Base-by-base conservation (phyloP, 2,113 vertebrate species). In the Toxotes jaculatrix region DNA sequence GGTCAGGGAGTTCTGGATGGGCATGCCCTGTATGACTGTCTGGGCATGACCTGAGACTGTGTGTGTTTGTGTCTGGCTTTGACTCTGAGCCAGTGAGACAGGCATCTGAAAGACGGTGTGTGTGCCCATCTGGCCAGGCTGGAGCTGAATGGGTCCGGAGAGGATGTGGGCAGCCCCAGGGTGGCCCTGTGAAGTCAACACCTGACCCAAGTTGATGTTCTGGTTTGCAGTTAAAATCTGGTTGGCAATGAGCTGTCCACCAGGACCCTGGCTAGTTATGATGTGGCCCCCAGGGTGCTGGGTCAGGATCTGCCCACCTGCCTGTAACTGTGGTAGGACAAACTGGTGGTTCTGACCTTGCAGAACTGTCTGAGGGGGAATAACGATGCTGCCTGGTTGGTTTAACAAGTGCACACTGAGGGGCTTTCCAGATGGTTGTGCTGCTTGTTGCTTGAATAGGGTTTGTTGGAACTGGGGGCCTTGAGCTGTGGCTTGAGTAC, bases 101-200 rank as follows among this genome's bases (percentile, higher is more conserved):
- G 98, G 97, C 97, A 99, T 97, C 92, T 99, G 98, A 95, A 99
- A 99, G 13, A 99, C 95, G 0, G 97, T 95, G 0, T 95, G 96
- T 13, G 96, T 96, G 0, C 95, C 97, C 83, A 98, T 97, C 72
- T 98, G 97, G 56, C 97, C 97, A 0, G 96, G 88, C 74, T 97
- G 97, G 32, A 97, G 94, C 88, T 98, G 97, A 77, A 97, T 97
- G 84, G 96, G 93, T 0, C 95, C 96, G 0, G 98, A 98, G 34
- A 99, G 95, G 80, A 99, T 98, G 91, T 99, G 97, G 0, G 97
- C 96, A 0, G 96, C 94, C 8, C 97, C 97, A 1, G 96, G 93
- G 6, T 97, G 95, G 21, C 96, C 96, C 79, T 96, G 97, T 0
- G 97, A 97, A 0, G 97, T 91, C 76, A 98, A 79, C 40, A 98